Evolutionary conservation across 2,888 invertebrate genomes (phyloP).

Genomic region (Amphipoea oculea): DNA sequence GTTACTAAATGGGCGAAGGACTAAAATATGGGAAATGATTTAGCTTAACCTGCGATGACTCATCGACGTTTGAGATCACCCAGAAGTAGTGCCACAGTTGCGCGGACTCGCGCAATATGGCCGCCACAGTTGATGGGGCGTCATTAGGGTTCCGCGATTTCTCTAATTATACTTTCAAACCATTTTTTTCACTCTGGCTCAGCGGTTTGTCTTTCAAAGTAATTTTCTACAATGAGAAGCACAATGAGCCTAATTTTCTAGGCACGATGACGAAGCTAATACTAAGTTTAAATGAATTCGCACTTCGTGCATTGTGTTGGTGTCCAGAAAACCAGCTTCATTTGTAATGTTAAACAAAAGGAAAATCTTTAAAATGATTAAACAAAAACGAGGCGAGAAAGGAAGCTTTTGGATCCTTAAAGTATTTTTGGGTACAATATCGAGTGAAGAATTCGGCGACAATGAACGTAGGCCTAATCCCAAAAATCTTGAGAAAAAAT

Average conservation of each 20-base stretch:
- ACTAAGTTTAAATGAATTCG: conserved; percentile 20
- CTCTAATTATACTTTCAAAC: conserved; percentile 40
- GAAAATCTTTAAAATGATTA: conserved; percentile 32
- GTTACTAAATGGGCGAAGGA: background rate
- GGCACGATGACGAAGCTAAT: conserved; percentile 34
- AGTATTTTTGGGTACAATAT: conserved; percentile 28
- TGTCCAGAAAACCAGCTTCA: conserved; percentile 20
- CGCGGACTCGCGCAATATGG: too few relatives aligned
- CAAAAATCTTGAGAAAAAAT: conserved; percentile 20
- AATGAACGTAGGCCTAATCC: conserved; percentile 22
- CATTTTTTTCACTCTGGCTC: conserved; percentile 39
- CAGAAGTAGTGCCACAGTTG: too few relatives aligned
- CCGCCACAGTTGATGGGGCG: background rate
- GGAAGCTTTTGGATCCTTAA: conserved; percentile 2
- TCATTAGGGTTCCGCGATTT: conserved; percentile 24
- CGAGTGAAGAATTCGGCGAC: conserved; percentile 15
- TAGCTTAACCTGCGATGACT: conserved; percentile 3
- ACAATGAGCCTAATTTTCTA: conserved; percentile 35
- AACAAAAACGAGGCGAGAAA: conserved; percentile 19
- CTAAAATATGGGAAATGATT: conserved; percentile 25
- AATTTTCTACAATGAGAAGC: conserved; percentile 43
- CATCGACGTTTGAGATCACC: too few relatives aligned
- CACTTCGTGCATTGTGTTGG: conserved; percentile 1
- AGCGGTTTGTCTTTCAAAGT: conserved; percentile 32
- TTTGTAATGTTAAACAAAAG: conserved; percentile 6